Evolutionary conservation across 2,888 invertebrate genomes (phyloP).

Genomic region (Caenorhabditis drosophilae): DNA sequence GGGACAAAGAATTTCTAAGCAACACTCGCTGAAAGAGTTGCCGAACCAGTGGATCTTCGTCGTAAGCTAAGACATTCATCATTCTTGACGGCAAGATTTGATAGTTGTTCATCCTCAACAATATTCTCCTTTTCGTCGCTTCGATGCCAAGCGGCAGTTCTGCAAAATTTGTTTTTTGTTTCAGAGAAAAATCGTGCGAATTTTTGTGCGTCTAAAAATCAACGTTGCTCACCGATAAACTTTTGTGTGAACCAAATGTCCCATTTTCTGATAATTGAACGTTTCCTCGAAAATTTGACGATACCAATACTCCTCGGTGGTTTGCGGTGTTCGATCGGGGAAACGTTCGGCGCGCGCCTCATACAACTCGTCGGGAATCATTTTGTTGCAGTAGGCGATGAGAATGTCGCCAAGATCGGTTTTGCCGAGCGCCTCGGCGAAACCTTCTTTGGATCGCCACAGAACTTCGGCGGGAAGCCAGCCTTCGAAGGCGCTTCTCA

Average conservation of each 20-base stretch:
- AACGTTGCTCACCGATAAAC: slow-evolving; percentile 57
- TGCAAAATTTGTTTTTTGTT: slow-evolving; percentile 29
- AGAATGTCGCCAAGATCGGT: slow-evolving; percentile 65
- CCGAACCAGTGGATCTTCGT: slow-evolving; percentile 61
- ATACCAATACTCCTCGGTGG: slow-evolving; percentile 61
- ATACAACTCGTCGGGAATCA: slow-evolving; percentile 56
- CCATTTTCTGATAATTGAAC: slow-evolving; percentile 60
- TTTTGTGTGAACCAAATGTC: slow-evolving; percentile 65
- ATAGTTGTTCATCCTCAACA: slow-evolving; percentile 6
- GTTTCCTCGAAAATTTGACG: slow-evolving; percentile 62
- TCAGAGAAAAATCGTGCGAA: neutral
- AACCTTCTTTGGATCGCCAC: slow-evolving; percentile 68
- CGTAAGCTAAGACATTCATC: slow-evolving; percentile 54
- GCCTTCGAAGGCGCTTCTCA: slow-evolving; percentile 64
- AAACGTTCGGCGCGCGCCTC: slow-evolving; percentile 47
- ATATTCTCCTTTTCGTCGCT: slow-evolving; percentile 63
- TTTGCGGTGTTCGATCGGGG: slow-evolving; percentile 64
- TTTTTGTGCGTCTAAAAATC: slow-evolving; percentile 2
- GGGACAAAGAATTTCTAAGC: slow-evolving; percentile 31
- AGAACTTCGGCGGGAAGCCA: slow-evolving; percentile 66
- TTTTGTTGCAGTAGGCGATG: slow-evolving; percentile 42
- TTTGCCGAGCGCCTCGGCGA: slow-evolving; percentile 67
- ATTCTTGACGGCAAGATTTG: slow-evolving; percentile 24
- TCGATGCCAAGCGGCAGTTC: slow-evolving; percentile 66
- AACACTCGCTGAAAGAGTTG: slow-evolving; percentile 49